Percentiles rank a stretch among this genome's conserved stretches.
Evolutionary conservation across 2,888 invertebrate species (phyloP).

Genomic region (Erebia palarica): DNA sequence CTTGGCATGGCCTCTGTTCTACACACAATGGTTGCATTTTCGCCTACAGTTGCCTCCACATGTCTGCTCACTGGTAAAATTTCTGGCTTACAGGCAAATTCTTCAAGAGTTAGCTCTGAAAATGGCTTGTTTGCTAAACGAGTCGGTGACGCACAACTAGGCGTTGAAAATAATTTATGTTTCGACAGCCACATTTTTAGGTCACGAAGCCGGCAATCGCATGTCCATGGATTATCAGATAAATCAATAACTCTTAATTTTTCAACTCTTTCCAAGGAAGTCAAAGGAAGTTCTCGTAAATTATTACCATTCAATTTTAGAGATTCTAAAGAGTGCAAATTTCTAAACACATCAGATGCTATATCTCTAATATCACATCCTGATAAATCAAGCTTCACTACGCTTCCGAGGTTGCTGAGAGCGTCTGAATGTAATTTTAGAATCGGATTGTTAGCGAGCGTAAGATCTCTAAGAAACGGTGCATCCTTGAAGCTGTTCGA

Average conservation of each 20-base stretch:
- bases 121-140: slow-evolving; percentile 88
- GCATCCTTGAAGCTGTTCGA: slow-evolving; percentile 90
- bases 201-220: slow-evolving; percentile 91
- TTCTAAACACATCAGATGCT: slow-evolving; percentile 87
- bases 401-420: slow-evolving; percentile 87
- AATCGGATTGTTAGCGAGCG: slow-evolving; percentile 91
- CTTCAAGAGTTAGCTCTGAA: slow-evolving; percentile 89
- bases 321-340: slow-evolving; percentile 88
- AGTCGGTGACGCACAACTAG: slow-evolving; percentile 88
- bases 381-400: slow-evolving; percentile 92
- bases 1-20: slow-evolving; percentile 91
- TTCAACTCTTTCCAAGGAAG: slow-evolving; percentile 87
- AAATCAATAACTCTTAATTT: slow-evolving; percentile 91
- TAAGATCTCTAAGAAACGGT: slow-evolving; percentile 91
- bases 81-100: slow-evolving; percentile 93
- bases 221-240: slow-evolving; percentile 94
- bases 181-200: slow-evolving; percentile 91
- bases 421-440: slow-evolving; percentile 89
- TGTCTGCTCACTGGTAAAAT: slow-evolving; percentile 88
- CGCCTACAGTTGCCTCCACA: slow-evolving; percentile 90
- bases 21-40: slow-evolving; percentile 93
- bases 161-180: slow-evolving; percentile 89
- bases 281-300: slow-evolving; percentile 87
- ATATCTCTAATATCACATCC: slow-evolving; percentile 91
- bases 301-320: slow-evolving; percentile 92